Percentiles rank a stretch among this genome's conserved stretches.
phyloP scores from a whole-genome alignment of 2,113 vertebrate genomes.

The Sprattus sprattus region DNA sequence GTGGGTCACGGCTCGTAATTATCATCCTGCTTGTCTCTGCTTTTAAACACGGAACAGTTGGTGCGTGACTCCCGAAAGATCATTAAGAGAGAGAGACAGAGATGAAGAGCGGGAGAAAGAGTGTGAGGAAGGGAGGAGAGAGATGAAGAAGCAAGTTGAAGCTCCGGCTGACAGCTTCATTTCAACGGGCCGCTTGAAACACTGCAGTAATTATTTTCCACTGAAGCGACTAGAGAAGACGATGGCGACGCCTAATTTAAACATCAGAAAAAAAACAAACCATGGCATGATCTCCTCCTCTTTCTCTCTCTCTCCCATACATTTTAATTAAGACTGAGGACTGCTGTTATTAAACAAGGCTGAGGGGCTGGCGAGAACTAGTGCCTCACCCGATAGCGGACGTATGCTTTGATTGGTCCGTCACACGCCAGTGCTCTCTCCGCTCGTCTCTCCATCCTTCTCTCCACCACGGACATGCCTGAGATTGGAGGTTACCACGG shows the following conservation, averaged over 20 bases:
- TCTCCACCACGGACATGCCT: neutral
- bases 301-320: neutral
- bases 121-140: neutral
- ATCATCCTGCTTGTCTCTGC: conserved; percentile 1
- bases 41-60: neutral
- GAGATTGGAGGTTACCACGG: conserved; percentile 4
- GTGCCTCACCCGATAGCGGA: neutral
- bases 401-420: neutral
- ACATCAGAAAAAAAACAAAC: neutral
- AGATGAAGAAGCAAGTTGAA: neutral
- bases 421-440: neutral
- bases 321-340: conserved; percentile 8
- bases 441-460: neutral
- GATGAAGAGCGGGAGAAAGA: neutral
- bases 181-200: conserved; percentile 5
- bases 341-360: neutral
- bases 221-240: conserved; percentile 16
- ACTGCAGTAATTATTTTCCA: conserved; percentile 14
- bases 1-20: neutral
- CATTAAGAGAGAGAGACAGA: neutral
- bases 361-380: neutral
- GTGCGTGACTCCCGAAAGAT: neutral
- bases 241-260: neutral
- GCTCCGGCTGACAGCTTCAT: neutral
- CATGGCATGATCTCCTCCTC: neutral